Conservation (phyloP, 2,888 invertebrate species). For the Eustalomyia histrio region DNA sequence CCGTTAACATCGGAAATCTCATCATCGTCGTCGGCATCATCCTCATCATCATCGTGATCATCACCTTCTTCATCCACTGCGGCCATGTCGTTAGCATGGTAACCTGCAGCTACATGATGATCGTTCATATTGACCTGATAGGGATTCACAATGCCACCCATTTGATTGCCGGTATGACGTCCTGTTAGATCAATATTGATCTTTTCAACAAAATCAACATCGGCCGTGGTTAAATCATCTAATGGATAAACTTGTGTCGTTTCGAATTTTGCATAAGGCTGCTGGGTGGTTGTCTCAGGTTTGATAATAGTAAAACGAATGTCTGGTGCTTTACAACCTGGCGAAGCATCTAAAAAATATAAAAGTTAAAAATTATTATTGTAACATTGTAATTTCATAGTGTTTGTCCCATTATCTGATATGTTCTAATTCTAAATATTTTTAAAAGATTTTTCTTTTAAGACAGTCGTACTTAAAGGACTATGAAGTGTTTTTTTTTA, state of each 20-base stretch:
- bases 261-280: constrained; percentile 78
- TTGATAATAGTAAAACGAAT: constrained; percentile 78
- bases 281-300: constrained; percentile 77
- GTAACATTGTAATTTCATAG: no score
- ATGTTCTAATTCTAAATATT: no score
- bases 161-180: constrained; percentile 73
- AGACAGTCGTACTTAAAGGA: no score
- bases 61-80: constrained; percentile 71
- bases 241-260: constrained; percentile 79
- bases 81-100: constrained; percentile 65
- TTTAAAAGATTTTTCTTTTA: no score
- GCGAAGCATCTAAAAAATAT: constrained; percentile 76
- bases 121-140: constrained; percentile 76
- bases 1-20: constrained; percentile 69
- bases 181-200: constrained; percentile 73
- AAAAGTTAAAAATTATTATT: no score
- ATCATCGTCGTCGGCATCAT: constrained; percentile 70
- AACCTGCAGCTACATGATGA: constrained; percentile 64
- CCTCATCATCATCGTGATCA: constrained; percentile 67
- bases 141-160: constrained; percentile 77
- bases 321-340: constrained; percentile 79
- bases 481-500: no score
- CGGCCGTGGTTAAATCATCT: constrained; percentile 78
- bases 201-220: constrained; percentile 77
- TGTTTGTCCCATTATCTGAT: no score